These are phyloP conservation scores for Scaptomyza pallida DNA, from an alignment of 1,140 invertebrate species.

Conservation along the genomic window DNA sequence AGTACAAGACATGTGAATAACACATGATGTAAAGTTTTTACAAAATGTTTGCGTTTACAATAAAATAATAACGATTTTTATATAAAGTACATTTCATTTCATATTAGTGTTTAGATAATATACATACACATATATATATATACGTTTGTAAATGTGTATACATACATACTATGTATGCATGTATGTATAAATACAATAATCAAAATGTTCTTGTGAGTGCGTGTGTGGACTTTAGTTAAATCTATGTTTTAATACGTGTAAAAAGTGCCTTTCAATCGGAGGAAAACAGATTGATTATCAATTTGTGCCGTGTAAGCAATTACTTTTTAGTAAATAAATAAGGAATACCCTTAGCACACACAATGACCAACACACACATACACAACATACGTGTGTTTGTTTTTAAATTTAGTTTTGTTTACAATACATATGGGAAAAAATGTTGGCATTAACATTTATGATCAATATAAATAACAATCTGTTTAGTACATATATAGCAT, in stretches of 20 bases:
- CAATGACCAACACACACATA: neutral
- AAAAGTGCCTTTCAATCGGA: neutral
- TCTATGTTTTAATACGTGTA: conserved; percentile 4
- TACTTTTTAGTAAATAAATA: conserved; percentile 5
- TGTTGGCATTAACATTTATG: conserved; percentile 57
- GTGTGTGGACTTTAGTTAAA: neutral
- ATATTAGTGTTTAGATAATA: conserved; percentile 30
- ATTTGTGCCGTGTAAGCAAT: conserved; percentile 6
- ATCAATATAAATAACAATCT: conserved; percentile 56
- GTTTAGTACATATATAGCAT: conserved; percentile 24
- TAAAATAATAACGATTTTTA: conserved; percentile 12
- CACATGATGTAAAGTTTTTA: conserved; percentile 22
- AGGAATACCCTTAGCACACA: neutral
- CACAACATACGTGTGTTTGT: neutral
- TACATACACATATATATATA: conserved; percentile 25
- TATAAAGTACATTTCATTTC: conserved; percentile 42
- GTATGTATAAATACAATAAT: no score
- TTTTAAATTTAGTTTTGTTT: conserved; percentile 23
- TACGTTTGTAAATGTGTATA: conserved; percentile 11
- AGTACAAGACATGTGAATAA: conserved; percentile 15
- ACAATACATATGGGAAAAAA: conserved; percentile 31
- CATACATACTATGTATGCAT: no score
- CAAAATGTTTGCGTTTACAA: conserved; percentile 39
- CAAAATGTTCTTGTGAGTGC: conserved; percentile 4
- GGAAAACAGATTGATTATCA: conserved; percentile 2